Conservation (phyloP, 2,113 vertebrate species). For the Aphyosemion australe region DNA sequence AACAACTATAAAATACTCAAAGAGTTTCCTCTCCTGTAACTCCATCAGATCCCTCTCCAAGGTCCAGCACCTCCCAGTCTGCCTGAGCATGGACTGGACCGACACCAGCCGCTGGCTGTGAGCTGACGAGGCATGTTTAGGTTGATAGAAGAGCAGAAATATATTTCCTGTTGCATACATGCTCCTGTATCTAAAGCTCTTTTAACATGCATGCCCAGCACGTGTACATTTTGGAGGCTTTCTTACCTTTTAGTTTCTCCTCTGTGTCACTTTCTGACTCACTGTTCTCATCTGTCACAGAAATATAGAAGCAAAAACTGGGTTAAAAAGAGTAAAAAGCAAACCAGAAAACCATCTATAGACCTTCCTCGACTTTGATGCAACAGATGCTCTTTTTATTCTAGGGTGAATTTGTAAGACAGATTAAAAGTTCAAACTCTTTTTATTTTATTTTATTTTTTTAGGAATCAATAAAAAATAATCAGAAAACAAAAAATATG, state of each 20-base stretch:
- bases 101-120: conserved; percentile 93
- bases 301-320: conserved; percentile 36
- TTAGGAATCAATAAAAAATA: too few species aligned
- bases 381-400: too few species aligned
- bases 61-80: conserved; percentile 83
- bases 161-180: not conserved
- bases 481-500: too few species aligned
- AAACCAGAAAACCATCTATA: not conserved
- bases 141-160: too few species aligned
- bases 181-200: not conserved
- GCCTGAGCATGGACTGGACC: conserved; percentile 91
- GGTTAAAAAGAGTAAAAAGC: conserved; percentile 5
- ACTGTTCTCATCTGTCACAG: conserved; percentile 94
- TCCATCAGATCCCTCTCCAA: conserved; percentile 88
- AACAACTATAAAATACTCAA: conserved; percentile 95
- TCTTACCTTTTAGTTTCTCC: conserved; percentile 93
- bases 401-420: too few species aligned
- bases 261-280: conserved; percentile 97
- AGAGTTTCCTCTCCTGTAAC: conserved; percentile 90
- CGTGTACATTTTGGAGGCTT: not conserved
- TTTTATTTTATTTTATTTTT: too few species aligned
- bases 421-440: too few species aligned
- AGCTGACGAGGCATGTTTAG: too few species aligned
- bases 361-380: too few species aligned
- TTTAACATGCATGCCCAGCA: not conserved